A percentile compares a stretch with the other conserved stretches of the same genome.
These are phyloP conservation scores for Lytechinus pictus DNA, from an alignment of 35 echinoderm and acorn worm genomes.

Conservation along the genomic window DNA sequence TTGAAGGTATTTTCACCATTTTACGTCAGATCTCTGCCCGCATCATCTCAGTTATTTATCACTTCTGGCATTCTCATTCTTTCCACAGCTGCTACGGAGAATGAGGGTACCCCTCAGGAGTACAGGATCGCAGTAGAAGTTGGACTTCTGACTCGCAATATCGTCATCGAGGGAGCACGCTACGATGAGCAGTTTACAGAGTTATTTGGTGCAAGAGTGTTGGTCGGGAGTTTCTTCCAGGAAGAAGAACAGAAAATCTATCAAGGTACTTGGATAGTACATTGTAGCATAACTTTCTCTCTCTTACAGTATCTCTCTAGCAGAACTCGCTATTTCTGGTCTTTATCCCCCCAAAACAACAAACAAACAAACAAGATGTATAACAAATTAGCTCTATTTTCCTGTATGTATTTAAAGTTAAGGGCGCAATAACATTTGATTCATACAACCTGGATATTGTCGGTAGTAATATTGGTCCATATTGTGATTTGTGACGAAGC, in stretches of 20 bases:
- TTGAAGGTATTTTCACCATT: neutral
- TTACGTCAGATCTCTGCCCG: neutral
- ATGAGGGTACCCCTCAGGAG: neutral
- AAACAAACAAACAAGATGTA: too few species aligned
- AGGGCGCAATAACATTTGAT: too few species aligned
- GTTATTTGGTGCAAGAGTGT: constrained; percentile 75
- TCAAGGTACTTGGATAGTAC: constrained; percentile 47
- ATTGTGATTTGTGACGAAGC: too few species aligned
- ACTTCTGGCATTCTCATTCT: neutral
- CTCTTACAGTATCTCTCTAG: too few species aligned
- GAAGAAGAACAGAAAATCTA: constrained; percentile 54
- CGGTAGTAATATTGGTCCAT: too few species aligned
- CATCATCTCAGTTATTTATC: neutral
- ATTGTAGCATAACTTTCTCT: too few species aligned
- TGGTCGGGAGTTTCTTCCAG: constrained; percentile 66
- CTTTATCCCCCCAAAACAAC: too few species aligned
- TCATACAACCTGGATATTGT: too few species aligned
- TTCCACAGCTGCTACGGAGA: neutral
- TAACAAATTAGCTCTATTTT: too few species aligned
- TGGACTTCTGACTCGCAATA: constrained; percentile 73
- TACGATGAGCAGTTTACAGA: constrained; percentile 61
- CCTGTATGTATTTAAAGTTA: too few species aligned
- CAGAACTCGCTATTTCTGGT: too few species aligned
- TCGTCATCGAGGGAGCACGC: constrained; percentile 71
- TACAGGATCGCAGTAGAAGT: constrained; percentile 72